Conservation (phyloP, 2,113 vertebrate species). For the Erythrolamprus reginae region DNA sequence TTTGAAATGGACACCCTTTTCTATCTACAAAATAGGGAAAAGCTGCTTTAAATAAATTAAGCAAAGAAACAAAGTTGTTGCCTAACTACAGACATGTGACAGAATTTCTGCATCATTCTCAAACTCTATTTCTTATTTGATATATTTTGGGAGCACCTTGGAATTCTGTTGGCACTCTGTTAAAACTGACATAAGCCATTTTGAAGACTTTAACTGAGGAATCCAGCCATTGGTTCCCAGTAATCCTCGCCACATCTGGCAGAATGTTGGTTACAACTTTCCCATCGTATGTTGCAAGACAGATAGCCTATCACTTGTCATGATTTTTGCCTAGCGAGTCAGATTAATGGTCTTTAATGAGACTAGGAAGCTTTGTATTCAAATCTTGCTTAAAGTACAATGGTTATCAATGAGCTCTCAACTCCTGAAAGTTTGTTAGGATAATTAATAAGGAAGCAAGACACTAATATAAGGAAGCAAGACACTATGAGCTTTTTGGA, state of each 20-base stretch:
- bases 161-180: neutral
- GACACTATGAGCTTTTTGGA: neutral
- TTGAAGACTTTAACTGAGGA: neutral
- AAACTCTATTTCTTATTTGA: neutral
- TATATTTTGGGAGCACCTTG: neutral
- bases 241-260: neutral
- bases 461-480: neutral
- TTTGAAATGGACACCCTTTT: neutral
- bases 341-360: neutral
- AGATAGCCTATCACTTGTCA: neutral
- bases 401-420: neutral
- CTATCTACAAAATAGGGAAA: neutral
- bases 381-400: neutral
- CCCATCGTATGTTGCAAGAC: neutral
- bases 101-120: neutral
- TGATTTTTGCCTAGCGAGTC: neutral
- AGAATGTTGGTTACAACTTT: neutral
- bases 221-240: neutral
- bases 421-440: neutral
- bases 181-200: neutral
- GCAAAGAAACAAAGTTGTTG: neutral
- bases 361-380: neutral
- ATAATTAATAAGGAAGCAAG: neutral
- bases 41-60: neutral
- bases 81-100: neutral